These are phyloP conservation scores for Lota lota DNA, from an alignment of 2,113 vertebrate genomes.

Conservation along the genomic window DNA sequence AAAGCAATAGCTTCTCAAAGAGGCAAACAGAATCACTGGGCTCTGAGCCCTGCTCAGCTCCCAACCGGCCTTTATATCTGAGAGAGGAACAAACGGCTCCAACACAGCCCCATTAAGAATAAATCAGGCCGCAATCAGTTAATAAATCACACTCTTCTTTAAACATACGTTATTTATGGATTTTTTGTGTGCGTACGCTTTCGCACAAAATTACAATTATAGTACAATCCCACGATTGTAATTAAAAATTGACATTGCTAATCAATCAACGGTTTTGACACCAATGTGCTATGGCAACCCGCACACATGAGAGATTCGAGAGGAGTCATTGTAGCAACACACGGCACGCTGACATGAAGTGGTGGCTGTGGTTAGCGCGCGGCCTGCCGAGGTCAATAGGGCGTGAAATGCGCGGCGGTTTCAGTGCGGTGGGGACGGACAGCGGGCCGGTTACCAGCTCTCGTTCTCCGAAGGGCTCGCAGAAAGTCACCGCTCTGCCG, in stretches of 20 bases:
- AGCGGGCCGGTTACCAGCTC: conserved; percentile 79
- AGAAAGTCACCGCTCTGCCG: conserved; percentile 87
- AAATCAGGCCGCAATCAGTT: background rate
- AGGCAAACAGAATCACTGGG: conserved; percentile 38
- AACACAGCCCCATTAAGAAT: background rate
- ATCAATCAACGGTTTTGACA: too few species aligned
- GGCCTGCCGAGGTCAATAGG: conserved; percentile 22
- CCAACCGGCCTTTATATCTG: conserved; percentile 33
- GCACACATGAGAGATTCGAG: background rate
- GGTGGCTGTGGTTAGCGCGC: conserved; percentile 32
- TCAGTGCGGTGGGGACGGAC: conserved; percentile 30
- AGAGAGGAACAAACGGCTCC: conserved; percentile 21
- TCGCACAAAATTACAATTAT: too few species aligned
- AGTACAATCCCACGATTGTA: too few species aligned
- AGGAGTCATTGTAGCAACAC: conserved; percentile 10
- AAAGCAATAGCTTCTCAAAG: conserved; percentile 43
- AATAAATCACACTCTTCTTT: background rate
- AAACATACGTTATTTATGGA: too few species aligned
- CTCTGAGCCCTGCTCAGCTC: conserved; percentile 31
- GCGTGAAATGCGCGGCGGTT: conserved; percentile 35
- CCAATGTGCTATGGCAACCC: too few species aligned
- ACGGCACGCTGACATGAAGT: conserved; percentile 12
- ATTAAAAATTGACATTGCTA: too few species aligned
- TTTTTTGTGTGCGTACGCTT: too few species aligned
- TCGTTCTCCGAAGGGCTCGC: conserved; percentile 90